phyloP scores from a whole-genome alignment of 2,888 invertebrate genomes.

The Maniola hyperantus region DNA sequence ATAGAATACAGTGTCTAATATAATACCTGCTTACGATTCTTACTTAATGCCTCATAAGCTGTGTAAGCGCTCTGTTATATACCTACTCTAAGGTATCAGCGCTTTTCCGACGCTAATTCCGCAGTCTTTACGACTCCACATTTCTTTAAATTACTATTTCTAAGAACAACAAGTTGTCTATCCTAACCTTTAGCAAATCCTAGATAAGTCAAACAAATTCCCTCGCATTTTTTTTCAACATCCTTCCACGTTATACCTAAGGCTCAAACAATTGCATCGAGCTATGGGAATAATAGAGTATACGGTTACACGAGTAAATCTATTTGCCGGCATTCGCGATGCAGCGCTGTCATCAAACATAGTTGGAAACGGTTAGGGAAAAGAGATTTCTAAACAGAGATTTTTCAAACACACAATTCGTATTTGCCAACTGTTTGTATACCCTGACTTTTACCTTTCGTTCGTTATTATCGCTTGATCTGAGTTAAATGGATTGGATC shows the following conservation, averaged over 20 bases:
- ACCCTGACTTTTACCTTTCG: not conserved
- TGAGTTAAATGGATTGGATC: not conserved
- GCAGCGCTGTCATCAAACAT: conserved; percentile 33
- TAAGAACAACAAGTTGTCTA: not conserved
- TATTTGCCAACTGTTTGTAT: conserved; percentile 9
- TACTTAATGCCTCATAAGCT: no score
- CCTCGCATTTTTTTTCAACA: not conserved
- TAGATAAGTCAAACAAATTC: not conserved
- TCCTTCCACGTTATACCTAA: not conserved
- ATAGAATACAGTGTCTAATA: no score
- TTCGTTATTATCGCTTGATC: conserved; percentile 15
- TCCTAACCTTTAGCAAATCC: not conserved
- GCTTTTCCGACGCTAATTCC: not conserved
- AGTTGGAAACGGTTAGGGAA: conserved; percentile 28
- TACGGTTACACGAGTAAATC: conserved; percentile 23
- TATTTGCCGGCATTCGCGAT: conserved; percentile 25
- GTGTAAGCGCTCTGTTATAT: no score
- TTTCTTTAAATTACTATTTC: not conserved
- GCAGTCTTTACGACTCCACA: not conserved
- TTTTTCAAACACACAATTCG: conserved; percentile 24
- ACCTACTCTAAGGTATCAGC: no score
- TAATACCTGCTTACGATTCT: no score
- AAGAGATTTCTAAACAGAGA: conserved; percentile 27
- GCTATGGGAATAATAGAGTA: conserved; percentile 28
- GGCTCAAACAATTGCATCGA: conserved; percentile 20